These are phyloP conservation scores for Rhynchotus rufescens DNA, from an alignment of 2,797 vertebrate species.

Conservation along the genomic window DNA sequence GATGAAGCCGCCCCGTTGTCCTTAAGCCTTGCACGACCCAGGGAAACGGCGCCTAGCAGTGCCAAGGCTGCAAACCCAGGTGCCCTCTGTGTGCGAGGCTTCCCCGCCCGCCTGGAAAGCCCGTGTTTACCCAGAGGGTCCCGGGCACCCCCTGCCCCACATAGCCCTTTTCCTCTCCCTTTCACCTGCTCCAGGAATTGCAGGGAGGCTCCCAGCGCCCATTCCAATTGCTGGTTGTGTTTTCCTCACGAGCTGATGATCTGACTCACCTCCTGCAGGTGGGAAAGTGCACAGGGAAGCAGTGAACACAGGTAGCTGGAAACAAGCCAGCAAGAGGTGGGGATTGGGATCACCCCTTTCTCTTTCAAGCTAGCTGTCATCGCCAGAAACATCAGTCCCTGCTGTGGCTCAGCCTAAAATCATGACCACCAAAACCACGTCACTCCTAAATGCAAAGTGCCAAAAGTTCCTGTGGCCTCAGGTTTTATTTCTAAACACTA, in stretches of 20 bases:
- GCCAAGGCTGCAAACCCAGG: background rate
- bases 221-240: background rate
- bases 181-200: background rate
- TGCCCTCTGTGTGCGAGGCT: background rate
- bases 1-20: conserved; percentile 12
- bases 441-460: background rate
- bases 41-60: background rate
- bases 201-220: background rate
- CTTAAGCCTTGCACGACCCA: background rate
- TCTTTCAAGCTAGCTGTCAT: background rate
- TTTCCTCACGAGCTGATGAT: conserved; percentile 16
- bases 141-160: background rate
- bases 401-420: background rate
- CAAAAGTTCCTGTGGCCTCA: background rate
- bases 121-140: background rate
- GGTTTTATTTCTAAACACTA: background rate
- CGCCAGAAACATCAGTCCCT: background rate
- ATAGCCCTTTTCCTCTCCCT: background rate
- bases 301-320: background rate
- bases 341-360: background rate
- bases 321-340: background rate
- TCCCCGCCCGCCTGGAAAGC: background rate
- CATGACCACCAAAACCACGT: background rate
- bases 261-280: background rate
- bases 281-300: background rate